phyloP scores from a whole-genome alignment of 1,140 invertebrate genomes.

The Hylyphantes graminicola region DNA sequence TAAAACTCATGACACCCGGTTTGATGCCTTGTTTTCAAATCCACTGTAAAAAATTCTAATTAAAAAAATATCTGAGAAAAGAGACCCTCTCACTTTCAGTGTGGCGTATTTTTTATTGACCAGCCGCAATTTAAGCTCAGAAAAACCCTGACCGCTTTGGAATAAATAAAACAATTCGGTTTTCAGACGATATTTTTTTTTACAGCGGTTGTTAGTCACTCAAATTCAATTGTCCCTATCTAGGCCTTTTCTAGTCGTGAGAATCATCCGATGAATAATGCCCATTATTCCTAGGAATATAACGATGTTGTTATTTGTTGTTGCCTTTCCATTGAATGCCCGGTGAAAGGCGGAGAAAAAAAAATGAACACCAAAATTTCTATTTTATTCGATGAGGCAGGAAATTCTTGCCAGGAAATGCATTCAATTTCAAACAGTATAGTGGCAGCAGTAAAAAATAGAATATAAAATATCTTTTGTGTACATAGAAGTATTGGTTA shows the following conservation, averaged over 20 bases:
- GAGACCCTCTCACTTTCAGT: too few species aligned
- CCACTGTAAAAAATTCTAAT: too few species aligned
- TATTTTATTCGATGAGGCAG: slow-evolving; percentile 16
- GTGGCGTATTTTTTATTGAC: too few species aligned
- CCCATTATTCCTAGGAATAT: slow-evolving; percentile 4
- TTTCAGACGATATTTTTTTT: too few species aligned
- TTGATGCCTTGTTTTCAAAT: too few species aligned
- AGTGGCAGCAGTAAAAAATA: neutral
- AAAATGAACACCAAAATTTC: slow-evolving; percentile 12
- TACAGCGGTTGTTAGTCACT: too few species aligned
- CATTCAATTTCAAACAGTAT: slow-evolving; percentile 41
- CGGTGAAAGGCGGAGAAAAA: neutral
- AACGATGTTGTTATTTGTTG: slow-evolving; percentile 36
- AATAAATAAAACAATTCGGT: too few species aligned
- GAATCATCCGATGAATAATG: slow-evolving; percentile 11
- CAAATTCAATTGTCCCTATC: too few species aligned
- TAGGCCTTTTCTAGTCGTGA: neutral
- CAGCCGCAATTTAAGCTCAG: too few species aligned
- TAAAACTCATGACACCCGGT: too few species aligned
- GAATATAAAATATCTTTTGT: slow-evolving; percentile 33
- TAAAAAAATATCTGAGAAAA: too few species aligned
- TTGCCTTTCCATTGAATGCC: slow-evolving; percentile 2
- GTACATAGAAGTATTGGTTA: neutral
- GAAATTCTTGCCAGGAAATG: slow-evolving; percentile 46
- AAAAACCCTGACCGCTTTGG: too few species aligned